Evolutionary conservation across 2,888 invertebrate genomes (phyloP).

Genomic region (Azorinus chamasolen): DNA sequence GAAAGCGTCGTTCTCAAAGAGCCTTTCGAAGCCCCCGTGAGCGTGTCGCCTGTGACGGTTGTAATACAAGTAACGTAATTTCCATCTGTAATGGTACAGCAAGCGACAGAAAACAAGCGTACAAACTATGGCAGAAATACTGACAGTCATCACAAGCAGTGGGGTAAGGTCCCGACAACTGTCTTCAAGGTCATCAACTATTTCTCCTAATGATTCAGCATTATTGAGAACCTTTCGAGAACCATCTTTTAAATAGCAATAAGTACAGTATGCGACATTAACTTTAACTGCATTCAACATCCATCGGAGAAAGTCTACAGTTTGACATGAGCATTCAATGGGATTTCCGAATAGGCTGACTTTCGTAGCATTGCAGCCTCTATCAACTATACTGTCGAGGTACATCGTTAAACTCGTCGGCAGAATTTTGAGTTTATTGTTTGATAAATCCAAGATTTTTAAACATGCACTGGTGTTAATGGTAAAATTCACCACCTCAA

Average conservation of each 20-base stretch:
- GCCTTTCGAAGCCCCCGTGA: constrained; percentile 42
- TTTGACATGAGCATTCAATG: constrained; percentile 46
- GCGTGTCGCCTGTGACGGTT: constrained; percentile 32
- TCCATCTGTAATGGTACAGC: constrained; percentile 55
- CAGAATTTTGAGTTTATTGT: constrained; percentile 17
- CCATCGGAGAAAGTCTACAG: constrained; percentile 51
- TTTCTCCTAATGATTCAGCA: not conserved
- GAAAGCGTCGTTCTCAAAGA: constrained; percentile 61
- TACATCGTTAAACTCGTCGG: constrained; percentile 11
- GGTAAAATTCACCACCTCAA: constrained; percentile 1
- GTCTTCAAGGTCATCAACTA: not conserved
- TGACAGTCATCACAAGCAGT: not conserved
- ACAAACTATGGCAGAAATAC: not conserved
- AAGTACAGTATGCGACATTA: not conserved
- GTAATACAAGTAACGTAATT: constrained; percentile 55
- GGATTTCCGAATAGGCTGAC: constrained; percentile 39
- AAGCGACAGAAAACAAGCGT: constrained; percentile 6
- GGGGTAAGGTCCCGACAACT: constrained; percentile 7
- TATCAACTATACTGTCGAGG: constrained; percentile 13
- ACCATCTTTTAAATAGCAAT: constrained; percentile 9
- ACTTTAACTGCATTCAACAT: constrained; percentile 1
- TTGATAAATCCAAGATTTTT: constrained; percentile 4
- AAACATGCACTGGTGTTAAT: not conserved
- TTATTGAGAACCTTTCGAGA: not conserved
- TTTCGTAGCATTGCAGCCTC: not conserved